These are phyloP conservation scores for Tiliqua scincoides DNA, from an alignment of 2,113 vertebrate genomes.

Conservation along the genomic window DNA sequence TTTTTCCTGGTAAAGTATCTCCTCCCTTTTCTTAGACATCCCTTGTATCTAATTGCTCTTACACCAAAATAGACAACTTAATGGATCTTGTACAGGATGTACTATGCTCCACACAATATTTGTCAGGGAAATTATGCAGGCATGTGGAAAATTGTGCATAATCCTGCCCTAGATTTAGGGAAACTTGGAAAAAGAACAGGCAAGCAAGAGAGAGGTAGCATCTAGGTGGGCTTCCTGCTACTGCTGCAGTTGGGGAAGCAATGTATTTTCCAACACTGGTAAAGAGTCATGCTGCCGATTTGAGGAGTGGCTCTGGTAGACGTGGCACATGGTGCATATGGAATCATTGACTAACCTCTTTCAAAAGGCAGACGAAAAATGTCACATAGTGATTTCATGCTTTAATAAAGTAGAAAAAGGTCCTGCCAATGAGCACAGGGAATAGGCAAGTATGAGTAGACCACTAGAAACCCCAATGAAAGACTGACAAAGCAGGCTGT, in stretches of 20 bases:
- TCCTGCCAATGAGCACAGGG: not conserved
- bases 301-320: not conserved
- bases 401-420: not conserved
- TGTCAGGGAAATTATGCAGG: not conserved
- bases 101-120: not conserved
- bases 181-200: not conserved
- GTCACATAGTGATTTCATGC: not conserved
- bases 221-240: too few species aligned
- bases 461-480: not conserved
- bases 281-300: not conserved
- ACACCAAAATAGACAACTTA: too few species aligned
- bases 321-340: not conserved
- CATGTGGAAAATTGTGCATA: not conserved
- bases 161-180: not conserved
- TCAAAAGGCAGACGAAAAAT: not conserved
- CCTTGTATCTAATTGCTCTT: not conserved
- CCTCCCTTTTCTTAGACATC: not conserved
- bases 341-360: not conserved
- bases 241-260: not conserved
- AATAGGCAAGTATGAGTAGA: not conserved
- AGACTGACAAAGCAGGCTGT: not conserved
- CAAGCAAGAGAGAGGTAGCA: too few species aligned
- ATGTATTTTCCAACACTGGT: not conserved
- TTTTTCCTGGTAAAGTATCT: conserved; percentile 42
- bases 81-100: not conserved